These are phyloP conservation scores for Megalopta genalis DNA, from an alignment of 1,140 invertebrate species.

Conservation along the genomic window DNA sequence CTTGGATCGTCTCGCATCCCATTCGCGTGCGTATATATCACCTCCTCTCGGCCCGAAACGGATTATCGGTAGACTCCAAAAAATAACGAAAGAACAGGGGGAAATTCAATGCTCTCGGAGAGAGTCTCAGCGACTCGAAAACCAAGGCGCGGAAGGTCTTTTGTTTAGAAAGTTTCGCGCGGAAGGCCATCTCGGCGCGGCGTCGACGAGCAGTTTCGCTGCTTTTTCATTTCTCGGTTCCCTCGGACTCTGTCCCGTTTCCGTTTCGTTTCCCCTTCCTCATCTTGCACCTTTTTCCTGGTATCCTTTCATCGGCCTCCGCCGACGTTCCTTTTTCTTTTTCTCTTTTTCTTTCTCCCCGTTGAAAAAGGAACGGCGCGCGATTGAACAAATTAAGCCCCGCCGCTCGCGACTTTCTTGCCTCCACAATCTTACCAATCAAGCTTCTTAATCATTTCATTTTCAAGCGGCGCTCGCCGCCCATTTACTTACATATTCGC, in stretches of 20 bases:
- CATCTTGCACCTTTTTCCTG: neutral
- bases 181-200: constrained; percentile 16
- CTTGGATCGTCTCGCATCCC: neutral
- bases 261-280: neutral
- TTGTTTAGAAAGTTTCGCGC: constrained; percentile 36
- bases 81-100: too few relatives aligned
- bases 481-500: constrained; percentile 59
- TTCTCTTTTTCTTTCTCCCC: neutral
- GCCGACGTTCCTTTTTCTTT: neutral
- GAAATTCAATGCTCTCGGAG: neutral
- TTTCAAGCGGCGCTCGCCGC: constrained; percentile 1
- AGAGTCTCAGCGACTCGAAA: constrained; percentile 6
- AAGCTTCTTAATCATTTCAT: constrained; percentile 22
- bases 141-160: constrained; percentile 19
- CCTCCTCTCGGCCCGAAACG: too few relatives aligned
- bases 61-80: too few relatives aligned
- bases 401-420: constrained; percentile 1
- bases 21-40: too few relatives aligned
- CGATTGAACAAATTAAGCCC: constrained; percentile 25
- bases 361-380: constrained; percentile 8
- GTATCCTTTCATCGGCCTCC: neutral
- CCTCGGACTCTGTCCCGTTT: neutral
- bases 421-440: constrained; percentile 24
- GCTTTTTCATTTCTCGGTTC: neutral
- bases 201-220: neutral